phyloP scores from a whole-genome alignment of 2,888 invertebrate genomes.

The Ennomos fuscantarius region DNA sequence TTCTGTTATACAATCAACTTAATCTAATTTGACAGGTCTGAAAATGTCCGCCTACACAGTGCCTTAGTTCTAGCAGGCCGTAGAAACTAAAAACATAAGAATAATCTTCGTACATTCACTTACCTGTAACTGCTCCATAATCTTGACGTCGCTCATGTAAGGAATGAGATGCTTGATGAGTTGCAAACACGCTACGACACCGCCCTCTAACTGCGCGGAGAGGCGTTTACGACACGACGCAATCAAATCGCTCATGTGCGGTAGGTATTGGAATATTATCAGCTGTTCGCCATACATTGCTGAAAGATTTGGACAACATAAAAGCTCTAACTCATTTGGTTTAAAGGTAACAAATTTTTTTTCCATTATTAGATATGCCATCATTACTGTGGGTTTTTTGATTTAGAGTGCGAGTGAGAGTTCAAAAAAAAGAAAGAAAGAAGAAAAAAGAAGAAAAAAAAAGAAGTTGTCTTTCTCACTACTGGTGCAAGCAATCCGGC shows the following conservation, averaged over 20 bases:
- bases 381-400: too few species aligned
- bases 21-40: too few species aligned
- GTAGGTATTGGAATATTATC: constrained; percentile 94
- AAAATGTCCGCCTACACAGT: too few species aligned
- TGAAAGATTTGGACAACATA: constrained; percentile 54
- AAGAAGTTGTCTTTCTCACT: too few species aligned
- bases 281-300: constrained; percentile 95
- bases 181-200: constrained; percentile 93
- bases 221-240: constrained; percentile 92
- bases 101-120: constrained; percentile 3
- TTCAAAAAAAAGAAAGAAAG: background rate
- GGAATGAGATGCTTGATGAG: constrained; percentile 92
- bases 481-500: too few species aligned
- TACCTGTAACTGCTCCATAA: constrained; percentile 95
- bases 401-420: too few species aligned
- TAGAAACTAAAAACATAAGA: too few species aligned
- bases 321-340: too few species aligned
- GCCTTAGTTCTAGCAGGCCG: too few species aligned
- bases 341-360: too few species aligned
- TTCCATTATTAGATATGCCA: too few species aligned
- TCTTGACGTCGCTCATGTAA: constrained; percentile 91
- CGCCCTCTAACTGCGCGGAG: constrained; percentile 94
- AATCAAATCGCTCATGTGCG: constrained; percentile 94
- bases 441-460: background rate
- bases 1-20: too few species aligned